Base-by-base conservation (phyloP, 2,797 vertebrate species). In the Pipistrellus pipistrellus region DNA sequence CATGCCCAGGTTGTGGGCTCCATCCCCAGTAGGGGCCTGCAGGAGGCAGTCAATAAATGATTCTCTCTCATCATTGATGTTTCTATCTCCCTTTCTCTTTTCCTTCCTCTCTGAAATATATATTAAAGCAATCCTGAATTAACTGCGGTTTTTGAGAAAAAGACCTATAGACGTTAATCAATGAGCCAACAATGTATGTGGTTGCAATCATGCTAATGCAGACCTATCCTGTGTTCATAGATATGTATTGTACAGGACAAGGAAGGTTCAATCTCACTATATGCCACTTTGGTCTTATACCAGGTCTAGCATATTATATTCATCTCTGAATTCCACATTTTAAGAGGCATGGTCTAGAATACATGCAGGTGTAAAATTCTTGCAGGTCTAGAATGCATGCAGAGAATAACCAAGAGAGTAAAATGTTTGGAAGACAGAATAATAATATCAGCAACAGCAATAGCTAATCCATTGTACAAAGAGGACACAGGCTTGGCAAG, bases 311-410 rank as follows among this genome's bases (percentile, higher is more conserved):
- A 11, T 44, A n/a, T 59, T 69, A 73, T 25, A 38, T 3, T 66
- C 27, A 46, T 64, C 57, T 85, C 44, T 89, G 46, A 91, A 94
- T 80, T 73, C 27, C 44, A 89, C 57, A 84, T 71, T 89, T 89
- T 84, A 87, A 87, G 69, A 76, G 59, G 15, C 59, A 84, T 90
- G 35, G 32, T 41, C 38, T 68, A 85, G 66, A 41, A 57, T 44
- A 12, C 25, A 53, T n/a, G 57, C 51, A 92, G 55, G 57, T 59
- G 1, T 68, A 85, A 59, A 41, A 51, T 46, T 12, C 25, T 55
- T n/a, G 57, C 51, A 92, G 55, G 57, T 59, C 0, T 59, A 59
- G 57, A 59, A 59, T 46, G 15, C 27, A 68, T 30, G 57, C 51
- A 92, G 72, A 73, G 15, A 59, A 72, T 44, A 77, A 76, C 62